Conservation (phyloP, 2,888 invertebrate genomes). For the Microdon myrmicae region DNA sequence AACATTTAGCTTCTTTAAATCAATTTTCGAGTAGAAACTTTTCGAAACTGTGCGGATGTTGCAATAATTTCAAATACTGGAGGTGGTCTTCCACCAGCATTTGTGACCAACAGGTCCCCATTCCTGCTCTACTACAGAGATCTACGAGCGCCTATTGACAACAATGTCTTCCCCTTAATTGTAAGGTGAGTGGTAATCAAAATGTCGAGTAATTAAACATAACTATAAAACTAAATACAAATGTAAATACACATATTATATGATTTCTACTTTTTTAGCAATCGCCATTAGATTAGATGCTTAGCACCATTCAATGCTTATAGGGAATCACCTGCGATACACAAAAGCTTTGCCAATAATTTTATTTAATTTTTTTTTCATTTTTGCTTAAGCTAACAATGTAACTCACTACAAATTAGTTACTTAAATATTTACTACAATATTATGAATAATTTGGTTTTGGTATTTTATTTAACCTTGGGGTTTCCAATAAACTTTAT, state of each 20-base stretch:
- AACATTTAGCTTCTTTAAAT: not conserved
- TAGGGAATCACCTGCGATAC: conserved; percentile 8
- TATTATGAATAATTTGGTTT: conserved; percentile 3
- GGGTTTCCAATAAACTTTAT: conserved; percentile 21
- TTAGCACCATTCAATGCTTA: conserved; percentile 12
- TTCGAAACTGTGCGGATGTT: conserved; percentile 90
- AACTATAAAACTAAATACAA: not conserved
- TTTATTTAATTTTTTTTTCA: conserved; percentile 1
- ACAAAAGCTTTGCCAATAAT: too few species aligned
- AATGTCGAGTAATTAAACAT: too few species aligned
- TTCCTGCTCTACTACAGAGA: conserved; percentile 83
- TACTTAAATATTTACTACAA: too few species aligned
- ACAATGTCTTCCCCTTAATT: conserved; percentile 78
- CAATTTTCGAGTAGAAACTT: conserved; percentile 74
- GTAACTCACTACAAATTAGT: not conserved
- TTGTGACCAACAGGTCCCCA: conserved; percentile 76
- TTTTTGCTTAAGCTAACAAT: conserved; percentile 2
- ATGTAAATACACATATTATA: conserved; percentile 15
- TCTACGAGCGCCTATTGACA: conserved; percentile 71
- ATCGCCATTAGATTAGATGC: conserved; percentile 40
- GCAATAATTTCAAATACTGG: conserved; percentile 83
- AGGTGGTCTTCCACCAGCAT: conserved; percentile 77
- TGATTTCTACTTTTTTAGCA: conserved; percentile 32
- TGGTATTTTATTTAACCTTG: conserved; percentile 3
- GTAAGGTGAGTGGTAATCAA: conserved; percentile 77